Percentiles rank a stretch among this genome's conserved stretches.
phyloP scores from a whole-genome alignment of 2,113 vertebrate species.

The Fregetta grallaria region DNA sequence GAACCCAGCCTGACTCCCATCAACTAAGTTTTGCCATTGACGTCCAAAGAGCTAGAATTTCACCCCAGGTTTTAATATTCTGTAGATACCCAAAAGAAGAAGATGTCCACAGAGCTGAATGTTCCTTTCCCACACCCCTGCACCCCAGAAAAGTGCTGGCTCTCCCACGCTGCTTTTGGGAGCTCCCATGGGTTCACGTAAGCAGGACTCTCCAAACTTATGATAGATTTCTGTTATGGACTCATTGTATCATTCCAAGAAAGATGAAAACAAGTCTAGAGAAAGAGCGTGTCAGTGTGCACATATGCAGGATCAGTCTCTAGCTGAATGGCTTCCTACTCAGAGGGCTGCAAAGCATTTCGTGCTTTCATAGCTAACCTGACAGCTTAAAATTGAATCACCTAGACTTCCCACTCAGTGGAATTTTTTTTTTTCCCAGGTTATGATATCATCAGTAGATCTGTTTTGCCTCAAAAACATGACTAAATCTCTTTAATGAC shows the following conservation, averaged over 20 bases:
- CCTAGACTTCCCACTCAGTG: not conserved
- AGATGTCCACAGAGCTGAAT: not conserved
- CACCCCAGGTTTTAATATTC: not conserved
- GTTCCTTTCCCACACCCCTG: not conserved
- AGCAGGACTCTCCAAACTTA: not conserved
- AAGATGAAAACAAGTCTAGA: not conserved
- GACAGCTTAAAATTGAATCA: not conserved
- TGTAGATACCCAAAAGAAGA: not conserved
- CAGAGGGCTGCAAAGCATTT: not conserved
- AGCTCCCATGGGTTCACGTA: not conserved
- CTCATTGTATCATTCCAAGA: not conserved
- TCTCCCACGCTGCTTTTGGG: not conserved
- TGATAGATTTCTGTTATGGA: not conserved
- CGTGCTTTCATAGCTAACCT: not conserved
- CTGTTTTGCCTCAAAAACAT: not conserved
- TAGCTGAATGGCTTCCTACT: not conserved
- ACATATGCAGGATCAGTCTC: not conserved
- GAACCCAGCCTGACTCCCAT: not conserved
- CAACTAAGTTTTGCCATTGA: accelerated
- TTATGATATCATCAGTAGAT: not conserved
- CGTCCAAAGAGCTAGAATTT: not conserved
- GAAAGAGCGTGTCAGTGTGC: not conserved
- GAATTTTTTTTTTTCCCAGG: not conserved
- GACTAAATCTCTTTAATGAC: not conserved
- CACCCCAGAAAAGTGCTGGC: not conserved